Base-by-base conservation (phyloP, 2,888 invertebrate species). In the Ophion ventricosus region DNA sequence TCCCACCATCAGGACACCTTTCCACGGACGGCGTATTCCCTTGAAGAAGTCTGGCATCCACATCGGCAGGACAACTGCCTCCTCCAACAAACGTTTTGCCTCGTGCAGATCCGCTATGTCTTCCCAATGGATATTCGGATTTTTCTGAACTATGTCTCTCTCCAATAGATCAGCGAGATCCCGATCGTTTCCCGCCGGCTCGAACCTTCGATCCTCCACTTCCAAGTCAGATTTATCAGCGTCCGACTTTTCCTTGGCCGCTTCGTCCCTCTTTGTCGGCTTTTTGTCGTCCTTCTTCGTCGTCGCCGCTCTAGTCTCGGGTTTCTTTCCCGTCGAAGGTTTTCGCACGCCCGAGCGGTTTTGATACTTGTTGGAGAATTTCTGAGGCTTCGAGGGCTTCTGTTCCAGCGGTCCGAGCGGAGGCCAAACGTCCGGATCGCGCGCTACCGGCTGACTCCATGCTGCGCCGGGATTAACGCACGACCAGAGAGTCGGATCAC, bases 21-120 rank as follows among this genome's bases (percentile, higher is more conserved):
- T 98, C 99, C 99, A 99, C 54, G 99, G 99, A 87, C 99, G 95
- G 56, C 99, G 95, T 90, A 99, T 99, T 69, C 98, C 98, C 94
- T 97, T 98, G 94, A 99, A 99, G 94, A 98, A 99, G 91, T 99
- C 98, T 1, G 99, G 99, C 97, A 99, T 98, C 95, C 98, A 96
- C 96, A 99, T 97, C 2, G 99, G 99, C 91, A 99, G 94, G 57
- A 99, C 99, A 10, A 99, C 99, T 40, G 99, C 99, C 94, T 99
- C 99, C 93, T 99, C 98, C 7, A 99, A 94, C 79, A 99, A 93
- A 85, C 98, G 94, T 93, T 98, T 98, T 7, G 98, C 98, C 93
- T 98, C 98, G 11, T 96, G 95, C 69, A 98, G 94, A 93, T 98
- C 98, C 0, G 98, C 98, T 91, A 98, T 98, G 92, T 98, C 98